Evolutionary conservation across 2,113 vertebrate species (phyloP).

Genomic region (Antechinus flavipes): DNA sequence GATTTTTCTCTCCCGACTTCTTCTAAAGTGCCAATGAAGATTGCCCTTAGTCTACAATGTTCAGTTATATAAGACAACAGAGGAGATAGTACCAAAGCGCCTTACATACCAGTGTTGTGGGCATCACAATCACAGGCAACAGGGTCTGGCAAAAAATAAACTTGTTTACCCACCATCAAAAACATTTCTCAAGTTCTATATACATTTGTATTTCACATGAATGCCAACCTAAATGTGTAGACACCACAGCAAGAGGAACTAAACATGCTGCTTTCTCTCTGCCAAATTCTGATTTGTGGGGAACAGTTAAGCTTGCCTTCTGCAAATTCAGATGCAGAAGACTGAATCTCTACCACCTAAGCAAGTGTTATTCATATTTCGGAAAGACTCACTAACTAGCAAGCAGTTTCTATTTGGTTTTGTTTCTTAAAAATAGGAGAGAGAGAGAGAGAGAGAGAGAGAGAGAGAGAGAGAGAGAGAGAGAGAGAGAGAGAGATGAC

Average conservation of each 20-base stretch:
- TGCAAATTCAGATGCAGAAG: slow-evolving; percentile 63
- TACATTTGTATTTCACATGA: slow-evolving; percentile 65
- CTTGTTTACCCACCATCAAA: slow-evolving; percentile 75
- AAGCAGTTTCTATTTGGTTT: slow-evolving; percentile 65
- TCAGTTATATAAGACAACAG: not conserved
- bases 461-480: too few relatives aligned
- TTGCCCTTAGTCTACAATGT: not conserved
- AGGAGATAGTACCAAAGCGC: slow-evolving; percentile 41
- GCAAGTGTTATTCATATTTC: slow-evolving; percentile 64
- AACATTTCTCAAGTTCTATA: slow-evolving; percentile 70
- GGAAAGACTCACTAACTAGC: slow-evolving; percentile 72
- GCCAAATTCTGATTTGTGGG: slow-evolving; percentile 66
- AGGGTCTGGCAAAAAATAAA: slow-evolving; percentile 78
- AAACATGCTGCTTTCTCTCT: slow-evolving; percentile 52
- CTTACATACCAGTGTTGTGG: slow-evolving; percentile 70
- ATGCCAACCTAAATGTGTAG: slow-evolving; percentile 61
- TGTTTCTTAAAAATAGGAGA: slow-evolving; percentile 45
- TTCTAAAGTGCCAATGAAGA: slow-evolving; percentile 22
- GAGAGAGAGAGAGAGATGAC: not conserved
- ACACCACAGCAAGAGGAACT: slow-evolving; percentile 54
- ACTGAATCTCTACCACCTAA: slow-evolving; percentile 69
- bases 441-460: too few relatives aligned
- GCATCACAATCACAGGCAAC: slow-evolving; percentile 70
- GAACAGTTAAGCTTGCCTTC: slow-evolving; percentile 60
- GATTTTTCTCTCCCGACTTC: not conserved